Percentiles rank a stretch among this genome's conserved stretches.
Conservation (phyloP, 2,113 vertebrate species). For the Boleophthalmus pectinirostris region DNA sequence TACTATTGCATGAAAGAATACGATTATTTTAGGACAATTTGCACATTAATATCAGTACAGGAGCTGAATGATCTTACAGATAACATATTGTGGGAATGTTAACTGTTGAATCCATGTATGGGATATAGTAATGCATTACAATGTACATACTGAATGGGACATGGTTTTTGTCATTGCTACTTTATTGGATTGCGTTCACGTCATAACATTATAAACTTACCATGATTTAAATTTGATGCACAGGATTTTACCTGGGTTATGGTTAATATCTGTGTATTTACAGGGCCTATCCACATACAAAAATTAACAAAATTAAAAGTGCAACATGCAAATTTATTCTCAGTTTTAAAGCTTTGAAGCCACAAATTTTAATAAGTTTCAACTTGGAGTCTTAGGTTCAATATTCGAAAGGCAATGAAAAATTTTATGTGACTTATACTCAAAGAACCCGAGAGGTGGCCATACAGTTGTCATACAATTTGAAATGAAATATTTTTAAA, state of each 20-base stretch:
- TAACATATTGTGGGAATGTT: slow-evolving; percentile 67
- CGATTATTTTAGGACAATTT: slow-evolving; percentile 78
- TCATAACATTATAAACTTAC: not conserved
- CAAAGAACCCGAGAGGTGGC: too few species aligned
- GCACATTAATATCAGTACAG: slow-evolving; percentile 77
- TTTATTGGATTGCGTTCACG: slow-evolving; percentile 23
- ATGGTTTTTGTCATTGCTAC: slow-evolving; percentile 61
- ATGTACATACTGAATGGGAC: slow-evolving; percentile 72
- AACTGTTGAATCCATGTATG: slow-evolving; percentile 59
- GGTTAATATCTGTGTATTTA: not conserved
- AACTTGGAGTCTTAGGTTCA: too few species aligned
- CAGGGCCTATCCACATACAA: too few species aligned
- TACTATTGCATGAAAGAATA: slow-evolving; percentile 77
- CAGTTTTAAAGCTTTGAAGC: too few species aligned
- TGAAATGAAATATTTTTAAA: too few species aligned
- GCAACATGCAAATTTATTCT: too few species aligned
- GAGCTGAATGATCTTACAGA: slow-evolving; percentile 64
- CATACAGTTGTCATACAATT: too few species aligned
- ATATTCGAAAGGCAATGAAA: too few species aligned
- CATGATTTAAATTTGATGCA: not conserved
- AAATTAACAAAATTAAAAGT: too few species aligned
- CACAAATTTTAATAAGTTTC: too few species aligned
- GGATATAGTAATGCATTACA: slow-evolving; percentile 64
- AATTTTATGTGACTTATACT: too few species aligned
- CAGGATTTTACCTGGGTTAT: not conserved